Conservation (phyloP, 2,888 invertebrate genomes). For the Oscheius sp. region DNA sequence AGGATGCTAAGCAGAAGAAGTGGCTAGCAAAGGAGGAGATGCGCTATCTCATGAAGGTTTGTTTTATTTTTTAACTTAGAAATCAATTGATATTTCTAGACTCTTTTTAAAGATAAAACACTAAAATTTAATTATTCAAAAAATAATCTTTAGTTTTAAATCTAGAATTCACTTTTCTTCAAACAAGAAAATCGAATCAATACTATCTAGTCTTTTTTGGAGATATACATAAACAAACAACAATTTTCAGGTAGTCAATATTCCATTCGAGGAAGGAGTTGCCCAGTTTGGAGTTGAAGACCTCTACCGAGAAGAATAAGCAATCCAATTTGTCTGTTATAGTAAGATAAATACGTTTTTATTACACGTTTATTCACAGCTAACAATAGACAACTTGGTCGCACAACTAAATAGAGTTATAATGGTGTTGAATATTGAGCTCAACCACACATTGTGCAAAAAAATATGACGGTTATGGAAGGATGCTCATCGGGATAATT, state of each 20-base stretch:
- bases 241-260: slow-evolving; percentile 58
- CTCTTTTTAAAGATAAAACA: neutral
- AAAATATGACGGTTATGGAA: slow-evolving; percentile 1
- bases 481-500: neutral
- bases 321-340: neutral
- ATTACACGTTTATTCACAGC: neutral
- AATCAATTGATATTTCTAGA: neutral
- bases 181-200: neutral
- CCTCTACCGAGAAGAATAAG: slow-evolving; percentile 63
- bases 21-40: slow-evolving; percentile 69
- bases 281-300: slow-evolving; percentile 67
- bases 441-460: slow-evolving; percentile 5
- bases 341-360: neutral
- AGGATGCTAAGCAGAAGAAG: slow-evolving; percentile 67
- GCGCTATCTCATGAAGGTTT: slow-evolving; percentile 67
- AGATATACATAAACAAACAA: neutral
- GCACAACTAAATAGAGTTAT: neutral
- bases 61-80: neutral
- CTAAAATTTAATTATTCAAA: neutral
- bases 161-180: neutral
- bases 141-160: neutral
- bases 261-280: slow-evolving; percentile 69
- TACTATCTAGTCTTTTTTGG: neutral
- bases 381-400: slow-evolving; percentile 11
- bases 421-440: slow-evolving; percentile 4